Percentiles rank a stretch among this genome's conserved stretches.
phyloP scores from a whole-genome alignment of 2,113 vertebrate species.

The Macquaria australasica region DNA sequence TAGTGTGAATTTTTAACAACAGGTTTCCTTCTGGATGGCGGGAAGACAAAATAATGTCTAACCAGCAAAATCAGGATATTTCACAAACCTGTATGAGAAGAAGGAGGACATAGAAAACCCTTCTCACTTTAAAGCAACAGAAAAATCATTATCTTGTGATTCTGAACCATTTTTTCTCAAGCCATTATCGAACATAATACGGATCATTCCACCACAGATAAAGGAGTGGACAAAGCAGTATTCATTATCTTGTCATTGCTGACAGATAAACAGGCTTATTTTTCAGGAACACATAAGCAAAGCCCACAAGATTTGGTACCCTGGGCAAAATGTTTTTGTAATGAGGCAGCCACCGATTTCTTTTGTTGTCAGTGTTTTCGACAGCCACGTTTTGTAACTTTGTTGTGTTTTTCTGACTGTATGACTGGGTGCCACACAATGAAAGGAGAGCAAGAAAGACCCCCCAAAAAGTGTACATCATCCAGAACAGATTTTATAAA shows the following conservation, averaged over 20 bases:
- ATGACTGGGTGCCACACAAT: not conserved
- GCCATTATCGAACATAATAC: constrained; percentile 74
- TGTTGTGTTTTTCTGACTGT: not conserved
- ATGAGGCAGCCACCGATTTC: constrained; percentile 23
- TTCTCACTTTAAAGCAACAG: constrained; percentile 16
- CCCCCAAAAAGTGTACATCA: not conserved
- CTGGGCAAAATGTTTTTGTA: constrained; percentile 26
- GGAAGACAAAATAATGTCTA: not conserved
- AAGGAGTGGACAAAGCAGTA: constrained; percentile 70
- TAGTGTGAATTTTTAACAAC: not conserved
- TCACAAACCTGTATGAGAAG: constrained; percentile 1
- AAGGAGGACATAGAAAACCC: not conserved
- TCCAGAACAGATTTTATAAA: not conserved
- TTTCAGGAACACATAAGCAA: constrained; percentile 64
- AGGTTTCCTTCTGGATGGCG: not conserved
- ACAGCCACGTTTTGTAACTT: constrained; percentile 18
- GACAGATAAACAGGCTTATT: constrained; percentile 81
- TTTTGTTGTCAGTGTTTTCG: constrained; percentile 22
- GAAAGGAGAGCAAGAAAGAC: not conserved
- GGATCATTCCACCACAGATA: constrained; percentile 74
- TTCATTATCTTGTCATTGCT: constrained; percentile 81
- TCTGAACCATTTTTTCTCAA: constrained; percentile 46
- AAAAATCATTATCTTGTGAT: constrained; percentile 33
- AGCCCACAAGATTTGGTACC: constrained; percentile 19
- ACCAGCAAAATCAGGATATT: not conserved